phyloP scores from a whole-genome alignment of 1,140 invertebrate genomes.

The Caerostris darwini region DNA sequence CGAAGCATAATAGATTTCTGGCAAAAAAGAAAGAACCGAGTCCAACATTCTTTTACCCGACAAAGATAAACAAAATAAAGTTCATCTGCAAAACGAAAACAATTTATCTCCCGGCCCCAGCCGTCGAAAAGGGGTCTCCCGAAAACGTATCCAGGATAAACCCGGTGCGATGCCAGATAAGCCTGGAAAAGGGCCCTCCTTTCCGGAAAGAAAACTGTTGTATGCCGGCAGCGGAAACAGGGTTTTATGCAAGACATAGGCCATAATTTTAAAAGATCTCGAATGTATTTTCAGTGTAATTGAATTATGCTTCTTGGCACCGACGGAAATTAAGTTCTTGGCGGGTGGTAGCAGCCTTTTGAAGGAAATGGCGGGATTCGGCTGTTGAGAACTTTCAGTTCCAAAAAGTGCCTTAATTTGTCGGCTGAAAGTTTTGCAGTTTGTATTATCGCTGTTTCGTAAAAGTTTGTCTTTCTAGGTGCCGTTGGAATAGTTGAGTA shows the following conservation, averaged over 20 bases:
- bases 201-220: no score
- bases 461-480: background rate
- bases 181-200: background rate
- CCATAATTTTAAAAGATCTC: no score
- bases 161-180: background rate
- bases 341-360: background rate
- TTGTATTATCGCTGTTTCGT: background rate
- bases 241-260: no score
- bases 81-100: constrained; percentile 26
- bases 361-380: background rate
- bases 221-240: no score
- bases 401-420: constrained; percentile 28
- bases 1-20: background rate
- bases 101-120: constrained; percentile 40
- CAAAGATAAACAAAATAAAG: constrained; percentile 47
- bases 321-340: no score
- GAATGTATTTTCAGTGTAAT: no score
- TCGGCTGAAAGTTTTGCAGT: background rate
- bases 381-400: background rate
- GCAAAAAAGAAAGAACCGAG: background rate
- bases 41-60: background rate
- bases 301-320: no score
- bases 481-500: no score
- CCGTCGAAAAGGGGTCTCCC: background rate
- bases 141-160: background rate